Conservation (phyloP, 2,888 invertebrate species). For the Parnassius glacialis region DNA sequence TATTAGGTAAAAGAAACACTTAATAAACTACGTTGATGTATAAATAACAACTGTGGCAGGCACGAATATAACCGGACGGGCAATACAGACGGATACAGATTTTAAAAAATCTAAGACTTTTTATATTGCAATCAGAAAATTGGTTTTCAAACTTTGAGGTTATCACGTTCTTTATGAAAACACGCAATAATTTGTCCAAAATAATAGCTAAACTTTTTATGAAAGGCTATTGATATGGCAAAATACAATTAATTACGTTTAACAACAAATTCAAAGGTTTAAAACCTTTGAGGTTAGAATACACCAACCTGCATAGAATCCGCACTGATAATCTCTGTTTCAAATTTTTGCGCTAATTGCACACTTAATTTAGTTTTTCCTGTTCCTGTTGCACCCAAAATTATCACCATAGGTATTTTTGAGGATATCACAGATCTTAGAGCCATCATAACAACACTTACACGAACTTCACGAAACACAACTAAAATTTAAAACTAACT, state of each 20-base stretch:
- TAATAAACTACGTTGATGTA: no score
- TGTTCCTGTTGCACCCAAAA: slow-evolving; percentile 97
- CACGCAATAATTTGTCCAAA: slow-evolving; percentile 6
- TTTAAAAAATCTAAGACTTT: no score
- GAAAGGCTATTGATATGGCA: neutral
- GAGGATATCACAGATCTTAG: slow-evolving; percentile 61
- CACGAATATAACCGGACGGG: no score
- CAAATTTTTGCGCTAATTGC: slow-evolving; percentile 91
- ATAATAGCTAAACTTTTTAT: neutral
- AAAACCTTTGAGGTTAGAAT: slow-evolving; percentile 12
- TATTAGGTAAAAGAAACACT: no score
- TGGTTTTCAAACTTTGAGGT: slow-evolving; percentile 46
- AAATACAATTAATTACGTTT: neutral
- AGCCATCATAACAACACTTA: slow-evolving; percentile 57
- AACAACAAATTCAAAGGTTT: neutral
- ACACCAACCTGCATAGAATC: slow-evolving; percentile 97
- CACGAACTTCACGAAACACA: slow-evolving; percentile 63
- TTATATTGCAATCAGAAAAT: no score
- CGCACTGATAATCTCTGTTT: slow-evolving; percentile 96
- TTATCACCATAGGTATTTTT: slow-evolving; percentile 87
- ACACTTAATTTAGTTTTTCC: slow-evolving; percentile 98
- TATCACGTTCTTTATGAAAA: slow-evolving; percentile 37
- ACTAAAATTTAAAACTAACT: slow-evolving; percentile 35
- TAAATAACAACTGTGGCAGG: no score
- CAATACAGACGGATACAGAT: no score